Evolutionary conservation across 2,113 vertebrate species (phyloP).

Genomic region (Gavia stellata): DNA sequence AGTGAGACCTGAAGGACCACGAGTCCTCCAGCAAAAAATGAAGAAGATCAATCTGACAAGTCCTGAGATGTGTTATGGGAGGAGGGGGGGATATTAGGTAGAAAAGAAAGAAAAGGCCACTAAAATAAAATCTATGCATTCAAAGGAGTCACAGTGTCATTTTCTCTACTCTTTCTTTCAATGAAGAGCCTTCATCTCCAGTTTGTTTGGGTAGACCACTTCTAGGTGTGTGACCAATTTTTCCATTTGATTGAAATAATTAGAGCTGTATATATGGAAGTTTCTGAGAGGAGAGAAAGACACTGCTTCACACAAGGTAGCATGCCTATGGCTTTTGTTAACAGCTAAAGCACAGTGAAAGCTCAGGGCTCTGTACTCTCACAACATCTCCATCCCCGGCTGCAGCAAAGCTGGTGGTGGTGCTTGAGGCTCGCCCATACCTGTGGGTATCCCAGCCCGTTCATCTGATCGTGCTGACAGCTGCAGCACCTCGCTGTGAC

Average conservation of each 20-base stretch:
- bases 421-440: rapidly evolving
- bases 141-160: neutral
- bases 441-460: neutral
- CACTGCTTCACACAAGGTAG: rapidly evolving
- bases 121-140: neutral
- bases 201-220: neutral
- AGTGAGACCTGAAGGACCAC: neutral
- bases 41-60: neutral
- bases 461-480: neutral
- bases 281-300: neutral
- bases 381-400: rapidly evolving
- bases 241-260: neutral
- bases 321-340: neutral
- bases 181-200: neutral
- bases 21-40: neutral
- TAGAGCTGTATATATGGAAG: neutral
- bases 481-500: neutral
- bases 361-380: neutral
- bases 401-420: neutral
- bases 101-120: neutral
- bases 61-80: neutral
- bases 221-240: neutral
- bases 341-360: neutral
- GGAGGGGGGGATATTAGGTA: neutral
- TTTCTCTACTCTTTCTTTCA: neutral